phyloP scores from a whole-genome alignment of 2,797 vertebrate genomes.

The Myotis daubentonii region DNA sequence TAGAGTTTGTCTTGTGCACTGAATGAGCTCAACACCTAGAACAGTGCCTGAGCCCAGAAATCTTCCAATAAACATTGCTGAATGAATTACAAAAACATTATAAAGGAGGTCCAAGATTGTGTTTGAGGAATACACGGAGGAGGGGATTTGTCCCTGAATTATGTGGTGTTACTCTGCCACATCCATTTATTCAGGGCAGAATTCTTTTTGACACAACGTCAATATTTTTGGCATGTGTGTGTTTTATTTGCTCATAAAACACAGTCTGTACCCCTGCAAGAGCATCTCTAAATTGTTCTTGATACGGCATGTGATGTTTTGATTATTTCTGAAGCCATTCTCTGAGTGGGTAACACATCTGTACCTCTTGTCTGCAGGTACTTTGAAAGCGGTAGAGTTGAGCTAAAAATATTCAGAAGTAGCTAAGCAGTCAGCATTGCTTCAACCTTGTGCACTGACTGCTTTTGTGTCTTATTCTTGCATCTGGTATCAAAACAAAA shows the following conservation, averaged over 20 bases:
- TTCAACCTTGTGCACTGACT: constrained; percentile 47
- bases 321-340: constrained; percentile 61
- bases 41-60: background rate
- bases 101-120: background rate
- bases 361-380: constrained; percentile 42
- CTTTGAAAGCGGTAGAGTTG: constrained; percentile 59
- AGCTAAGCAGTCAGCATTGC: constrained; percentile 26
- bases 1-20: background rate
- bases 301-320: constrained; percentile 28
- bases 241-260: constrained; percentile 54
- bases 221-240: constrained; percentile 35
- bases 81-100: background rate
- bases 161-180: background rate
- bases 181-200: background rate
- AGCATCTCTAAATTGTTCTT: constrained; percentile 27
- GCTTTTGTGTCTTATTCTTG: constrained; percentile 63
- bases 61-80: background rate
- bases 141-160: background rate
- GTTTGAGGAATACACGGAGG: background rate
- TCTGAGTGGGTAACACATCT: constrained; percentile 38
- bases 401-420: constrained; percentile 72
- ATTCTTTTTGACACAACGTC: constrained; percentile 5
- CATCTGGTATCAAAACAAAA: constrained; percentile 71
- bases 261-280: background rate
- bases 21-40: background rate